Conservation (phyloP, 2,888 invertebrate species). For the Axea sp. region DNA sequence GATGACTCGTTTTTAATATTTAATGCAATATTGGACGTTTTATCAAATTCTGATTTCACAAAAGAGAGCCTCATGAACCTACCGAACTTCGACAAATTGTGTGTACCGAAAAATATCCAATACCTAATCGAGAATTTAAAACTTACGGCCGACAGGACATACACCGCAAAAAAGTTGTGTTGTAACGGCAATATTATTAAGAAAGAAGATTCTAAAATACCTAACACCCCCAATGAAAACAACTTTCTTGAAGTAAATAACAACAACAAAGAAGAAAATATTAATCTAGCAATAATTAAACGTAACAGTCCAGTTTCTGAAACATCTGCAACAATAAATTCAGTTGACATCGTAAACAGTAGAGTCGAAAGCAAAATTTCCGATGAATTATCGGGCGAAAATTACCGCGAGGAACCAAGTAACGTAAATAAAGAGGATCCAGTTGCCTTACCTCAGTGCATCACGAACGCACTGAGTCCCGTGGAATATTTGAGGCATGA, state of each 20-base stretch:
- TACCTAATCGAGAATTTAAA: conserved; percentile 62
- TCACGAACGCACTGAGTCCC: conserved; percentile 27
- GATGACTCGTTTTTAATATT: conserved; percentile 37
- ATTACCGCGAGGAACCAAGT: not conserved
- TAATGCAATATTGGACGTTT: conserved; percentile 48
- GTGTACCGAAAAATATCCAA: conserved; percentile 61
- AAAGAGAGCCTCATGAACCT: conserved; percentile 63
- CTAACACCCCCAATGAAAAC: not conserved
- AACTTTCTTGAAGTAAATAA: conserved; percentile 16
- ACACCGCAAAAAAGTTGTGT: conserved; percentile 1
- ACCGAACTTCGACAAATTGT: conserved; percentile 59
- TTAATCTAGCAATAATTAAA: no score
- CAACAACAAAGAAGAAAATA: conserved; percentile 40
- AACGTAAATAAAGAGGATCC: not conserved
- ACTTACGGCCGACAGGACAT: conserved; percentile 37
- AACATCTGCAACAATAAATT: no score
- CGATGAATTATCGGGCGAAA: no score
- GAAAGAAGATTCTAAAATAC: conserved; percentile 3
- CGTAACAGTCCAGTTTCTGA: no score
- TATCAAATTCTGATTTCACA: conserved; percentile 59
- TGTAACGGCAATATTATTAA: conserved; percentile 5
- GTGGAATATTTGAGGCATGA: conserved; percentile 76
- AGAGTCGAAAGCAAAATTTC: no score
- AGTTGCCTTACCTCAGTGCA: conserved; percentile 11
- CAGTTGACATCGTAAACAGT: no score